Evolutionary conservation across 2,888 invertebrate species (phyloP).

Genomic region (Pasiphila rectangulata): DNA sequence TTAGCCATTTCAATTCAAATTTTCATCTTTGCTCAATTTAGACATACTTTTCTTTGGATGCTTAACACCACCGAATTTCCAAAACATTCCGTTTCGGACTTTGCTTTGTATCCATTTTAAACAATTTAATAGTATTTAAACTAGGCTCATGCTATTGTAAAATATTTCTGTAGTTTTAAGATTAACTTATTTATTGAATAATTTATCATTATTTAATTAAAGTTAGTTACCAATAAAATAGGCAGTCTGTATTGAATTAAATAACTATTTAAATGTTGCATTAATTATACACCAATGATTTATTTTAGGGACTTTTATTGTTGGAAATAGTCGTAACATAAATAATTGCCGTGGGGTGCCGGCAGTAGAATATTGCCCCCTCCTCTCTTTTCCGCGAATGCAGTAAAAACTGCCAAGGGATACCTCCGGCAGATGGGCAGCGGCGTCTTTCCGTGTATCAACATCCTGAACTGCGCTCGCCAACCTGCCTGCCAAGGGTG

Average conservation of each 20-base stretch:
- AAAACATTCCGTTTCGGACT: background rate
- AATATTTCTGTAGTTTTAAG: constrained; percentile 51
- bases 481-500: too few relatives aligned
- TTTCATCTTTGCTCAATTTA: constrained; percentile 27
- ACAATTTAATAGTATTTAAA: background rate
- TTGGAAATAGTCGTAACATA: background rate
- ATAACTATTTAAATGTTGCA: constrained; percentile 11
- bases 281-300: constrained; percentile 33
- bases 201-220: constrained; percentile 38
- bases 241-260: constrained; percentile 24
- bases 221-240: constrained; percentile 41
- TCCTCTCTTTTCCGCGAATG: too few relatives aligned
- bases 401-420: too few relatives aligned
- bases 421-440: too few relatives aligned
- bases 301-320: constrained; percentile 23
- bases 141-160: constrained; percentile 60
- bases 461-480: too few relatives aligned
- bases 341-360: too few relatives aligned
- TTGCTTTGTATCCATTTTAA: constrained; percentile 2
- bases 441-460: too few relatives aligned
- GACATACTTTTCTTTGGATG: constrained; percentile 21
- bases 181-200: constrained; percentile 47
- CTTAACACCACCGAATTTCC: constrained; percentile 20
- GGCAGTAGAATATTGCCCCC: too few relatives aligned
- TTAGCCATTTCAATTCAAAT: constrained; percentile 41